Evolutionary conservation across 2,113 vertebrate genomes (phyloP), one percentile per base, ranked within the genome.

Genomic region (Lophochroa leadbeateri): DNA sequence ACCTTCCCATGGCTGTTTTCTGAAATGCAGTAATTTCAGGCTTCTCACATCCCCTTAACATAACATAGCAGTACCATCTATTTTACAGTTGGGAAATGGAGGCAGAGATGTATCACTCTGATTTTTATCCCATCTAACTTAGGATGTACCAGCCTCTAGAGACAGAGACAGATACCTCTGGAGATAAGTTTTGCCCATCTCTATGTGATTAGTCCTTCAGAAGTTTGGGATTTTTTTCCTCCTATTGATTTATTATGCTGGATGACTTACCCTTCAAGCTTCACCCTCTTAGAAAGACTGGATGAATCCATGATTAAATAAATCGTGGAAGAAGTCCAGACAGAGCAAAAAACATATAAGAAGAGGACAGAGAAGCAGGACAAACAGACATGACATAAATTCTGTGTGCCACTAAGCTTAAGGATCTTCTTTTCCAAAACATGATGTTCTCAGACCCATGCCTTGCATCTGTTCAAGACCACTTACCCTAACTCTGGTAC

Each of bases 351-450:
- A 71, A 23, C 24, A 35, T 7, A 35, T 7, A 35, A 60, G 80
- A 12, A 2, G 1, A 53, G 10, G 43, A 63, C 43, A 1, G 0
- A 90, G 52, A 72, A 65, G 33, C 12, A 60, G 8, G 23, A 78
- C 29, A 46, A 58, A 52, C 3, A 78, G 10, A 29, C 14, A n/a
- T 0, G 0, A 50, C 18, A n/a, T 16, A 46, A 95, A 69, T 60
- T 75, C 25, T 61, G 12, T 4, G n/a, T 47, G 35, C 28, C 37
- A 19, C 18, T 52, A 43, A 37, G 11, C 6, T 28, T 15, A 52
- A 50, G 25, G 39, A 65, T 43, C 35, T 63, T 61, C 27, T 95
- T 68, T 86, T 72, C 53, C 21, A 28, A 19, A 7, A 24, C 25
- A 9, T 13, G 19, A 64, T 44, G 20, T 18, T 86, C 25, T 21